Percentiles rank a stretch among this genome's conserved stretches.
These are phyloP conservation scores for Heliothis peltigera DNA, from an alignment of 2,888 invertebrate species.

Conservation along the genomic window DNA sequence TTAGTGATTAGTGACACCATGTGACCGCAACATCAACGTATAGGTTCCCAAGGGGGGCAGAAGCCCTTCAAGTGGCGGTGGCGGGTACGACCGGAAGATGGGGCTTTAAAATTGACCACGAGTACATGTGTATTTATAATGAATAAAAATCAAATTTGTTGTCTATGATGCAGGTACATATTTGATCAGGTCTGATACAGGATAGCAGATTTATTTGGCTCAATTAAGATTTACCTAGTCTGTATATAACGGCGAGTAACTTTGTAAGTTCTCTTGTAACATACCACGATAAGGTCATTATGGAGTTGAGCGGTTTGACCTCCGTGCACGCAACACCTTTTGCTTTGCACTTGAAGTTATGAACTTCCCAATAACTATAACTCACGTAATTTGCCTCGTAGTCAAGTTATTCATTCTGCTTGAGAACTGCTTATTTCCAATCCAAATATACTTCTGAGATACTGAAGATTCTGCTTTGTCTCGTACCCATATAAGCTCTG, in stretches of 20 bases:
- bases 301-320: not conserved
- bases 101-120: not conserved
- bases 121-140: not conserved
- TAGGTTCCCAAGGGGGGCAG: not conserved
- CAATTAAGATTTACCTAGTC: too few species aligned
- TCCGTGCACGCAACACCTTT: not conserved
- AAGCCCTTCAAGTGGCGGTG: not conserved
- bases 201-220: too few species aligned
- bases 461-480: too few species aligned
- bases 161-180: too few species aligned
- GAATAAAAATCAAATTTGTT: too few species aligned
- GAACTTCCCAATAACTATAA: too few species aligned
- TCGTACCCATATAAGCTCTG: too few species aligned
- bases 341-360: not conserved
- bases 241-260: too few species aligned
- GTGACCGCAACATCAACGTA: constrained; percentile 29
- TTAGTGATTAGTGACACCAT: constrained; percentile 44
- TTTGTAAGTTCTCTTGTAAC: not conserved
- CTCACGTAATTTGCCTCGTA: not conserved
- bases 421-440: not conserved
- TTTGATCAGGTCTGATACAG: not conserved
- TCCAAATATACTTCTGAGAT: too few species aligned
- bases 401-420: not conserved
- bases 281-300: not conserved
- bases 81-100: not conserved